Conservation (phyloP, 2,113 vertebrate genomes). For the Mixornis gularis region DNA sequence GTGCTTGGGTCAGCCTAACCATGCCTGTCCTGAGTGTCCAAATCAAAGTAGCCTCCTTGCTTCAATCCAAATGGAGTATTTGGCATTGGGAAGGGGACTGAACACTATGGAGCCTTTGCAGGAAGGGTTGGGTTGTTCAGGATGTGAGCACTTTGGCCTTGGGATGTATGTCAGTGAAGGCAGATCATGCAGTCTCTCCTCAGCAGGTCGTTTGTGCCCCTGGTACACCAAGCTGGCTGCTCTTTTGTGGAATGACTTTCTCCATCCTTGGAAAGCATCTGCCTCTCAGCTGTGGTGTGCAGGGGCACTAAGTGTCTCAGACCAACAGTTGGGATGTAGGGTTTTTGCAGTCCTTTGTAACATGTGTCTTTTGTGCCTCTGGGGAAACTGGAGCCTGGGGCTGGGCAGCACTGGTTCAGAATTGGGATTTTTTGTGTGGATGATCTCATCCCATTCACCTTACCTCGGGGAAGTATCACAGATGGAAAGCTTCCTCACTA, state of each 20-base stretch:
- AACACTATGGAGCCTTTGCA: rapidly evolving
- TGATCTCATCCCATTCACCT: neutral
- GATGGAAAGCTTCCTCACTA: neutral
- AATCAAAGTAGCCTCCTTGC: neutral
- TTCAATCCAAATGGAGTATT: neutral
- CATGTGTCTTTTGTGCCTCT: neutral
- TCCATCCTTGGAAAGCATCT: neutral
- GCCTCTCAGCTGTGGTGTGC: neutral
- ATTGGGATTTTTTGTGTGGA: rapidly evolving
- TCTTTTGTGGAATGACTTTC: neutral
- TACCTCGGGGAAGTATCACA: neutral
- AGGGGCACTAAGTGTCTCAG: neutral
- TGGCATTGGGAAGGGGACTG: neutral
- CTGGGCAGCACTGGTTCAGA: neutral
- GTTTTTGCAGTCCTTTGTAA: neutral
- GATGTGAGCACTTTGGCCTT: rapidly evolving
- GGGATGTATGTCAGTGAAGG: neutral
- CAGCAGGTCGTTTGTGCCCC: neutral
- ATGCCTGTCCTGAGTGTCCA: neutral
- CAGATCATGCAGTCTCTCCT: neutral
- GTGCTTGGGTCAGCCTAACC: neutral
- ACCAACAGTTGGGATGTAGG: neutral
- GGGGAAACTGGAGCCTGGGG: neutral
- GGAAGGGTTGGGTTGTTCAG: neutral
- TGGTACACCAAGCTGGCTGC: neutral